phyloP scores from a whole-genome alignment of 2,888 invertebrate species.

The Phaonia tiefii region DNA sequence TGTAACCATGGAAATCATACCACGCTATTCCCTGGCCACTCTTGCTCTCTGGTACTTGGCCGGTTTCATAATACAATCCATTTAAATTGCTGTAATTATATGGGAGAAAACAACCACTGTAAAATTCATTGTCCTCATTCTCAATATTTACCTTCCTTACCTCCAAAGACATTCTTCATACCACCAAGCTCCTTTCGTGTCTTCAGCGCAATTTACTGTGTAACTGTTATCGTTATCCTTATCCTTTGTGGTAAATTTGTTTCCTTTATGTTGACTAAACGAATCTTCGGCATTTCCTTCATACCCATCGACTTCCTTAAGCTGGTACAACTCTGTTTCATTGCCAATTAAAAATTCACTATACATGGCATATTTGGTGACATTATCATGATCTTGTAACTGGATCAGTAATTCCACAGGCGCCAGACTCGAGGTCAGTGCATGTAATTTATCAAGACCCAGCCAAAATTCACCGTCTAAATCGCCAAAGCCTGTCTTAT shows the following conservation, averaged over 20 bases:
- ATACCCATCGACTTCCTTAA: neutral
- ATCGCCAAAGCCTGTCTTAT: neutral
- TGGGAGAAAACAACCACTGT: neutral
- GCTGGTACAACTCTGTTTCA: neutral
- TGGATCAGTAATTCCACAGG: neutral
- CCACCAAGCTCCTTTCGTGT: constrained; percentile 44
- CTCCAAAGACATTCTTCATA: neutral
- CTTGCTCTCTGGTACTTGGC: neutral
- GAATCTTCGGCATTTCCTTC: neutral
- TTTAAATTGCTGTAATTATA: neutral
- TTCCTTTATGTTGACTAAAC: neutral
- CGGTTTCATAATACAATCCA: neutral
- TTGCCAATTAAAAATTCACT: neutral
- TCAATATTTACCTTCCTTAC: neutral
- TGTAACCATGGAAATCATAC: neutral
- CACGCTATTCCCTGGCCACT: neutral
- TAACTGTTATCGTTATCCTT: constrained; percentile 20
- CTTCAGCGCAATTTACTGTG: constrained; percentile 13
- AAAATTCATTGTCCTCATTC: neutral
- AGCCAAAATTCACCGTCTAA: constrained; percentile 3
- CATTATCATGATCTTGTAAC: neutral
- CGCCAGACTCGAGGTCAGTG: neutral
- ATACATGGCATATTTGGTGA: neutral
- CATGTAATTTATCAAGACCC: constrained; percentile 8
- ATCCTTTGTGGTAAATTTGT: constrained; percentile 38